phyloP scores from a whole-genome alignment of 1,140 invertebrate species.

The Drosophila nasuta region DNA sequence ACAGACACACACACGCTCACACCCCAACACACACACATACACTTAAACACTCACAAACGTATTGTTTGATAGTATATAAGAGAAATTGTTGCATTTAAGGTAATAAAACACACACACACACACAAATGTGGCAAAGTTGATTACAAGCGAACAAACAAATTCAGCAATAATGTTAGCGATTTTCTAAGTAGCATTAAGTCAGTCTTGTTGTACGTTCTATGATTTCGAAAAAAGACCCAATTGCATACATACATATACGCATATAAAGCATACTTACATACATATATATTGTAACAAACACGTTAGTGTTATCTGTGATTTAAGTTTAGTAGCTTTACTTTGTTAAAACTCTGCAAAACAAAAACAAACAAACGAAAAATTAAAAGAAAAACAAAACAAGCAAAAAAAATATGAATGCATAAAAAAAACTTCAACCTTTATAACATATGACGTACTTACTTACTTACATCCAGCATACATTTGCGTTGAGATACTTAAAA shows the following conservation, averaged over 20 bases:
- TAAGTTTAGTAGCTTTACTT: conserved; percentile 84
- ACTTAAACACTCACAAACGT: conserved; percentile 37
- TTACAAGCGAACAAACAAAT: conserved; percentile 42
- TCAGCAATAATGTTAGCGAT: conserved; percentile 67
- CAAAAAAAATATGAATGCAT: conserved; percentile 45
- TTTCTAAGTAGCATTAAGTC: conserved; percentile 73
- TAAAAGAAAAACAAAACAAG: conserved; percentile 32
- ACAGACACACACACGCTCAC: conserved; percentile 2
- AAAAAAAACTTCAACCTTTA: conserved; percentile 55
- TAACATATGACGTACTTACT: conserved; percentile 62
- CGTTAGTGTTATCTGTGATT: conserved; percentile 84
- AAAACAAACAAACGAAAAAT: background rate
- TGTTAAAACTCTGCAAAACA: conserved; percentile 69
- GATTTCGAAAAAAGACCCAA: conserved; percentile 44
- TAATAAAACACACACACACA: conserved; percentile 28
- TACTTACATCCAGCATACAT: conserved; percentile 31
- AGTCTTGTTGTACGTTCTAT: conserved; percentile 64
- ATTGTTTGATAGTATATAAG: conserved; percentile 76
- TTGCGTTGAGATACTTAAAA: conserved; percentile 56
- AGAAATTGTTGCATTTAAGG: conserved; percentile 76
- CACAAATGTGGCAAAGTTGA: conserved; percentile 43
- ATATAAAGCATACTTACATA: conserved; percentile 43
- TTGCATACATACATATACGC: conserved; percentile 45
- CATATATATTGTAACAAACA: conserved; percentile 79
- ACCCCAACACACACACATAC: conserved; percentile 25